These are phyloP conservation scores for Eptesicus fuscus DNA, from an alignment of 2,113 vertebrate genomes.

Conservation along the genomic window DNA sequence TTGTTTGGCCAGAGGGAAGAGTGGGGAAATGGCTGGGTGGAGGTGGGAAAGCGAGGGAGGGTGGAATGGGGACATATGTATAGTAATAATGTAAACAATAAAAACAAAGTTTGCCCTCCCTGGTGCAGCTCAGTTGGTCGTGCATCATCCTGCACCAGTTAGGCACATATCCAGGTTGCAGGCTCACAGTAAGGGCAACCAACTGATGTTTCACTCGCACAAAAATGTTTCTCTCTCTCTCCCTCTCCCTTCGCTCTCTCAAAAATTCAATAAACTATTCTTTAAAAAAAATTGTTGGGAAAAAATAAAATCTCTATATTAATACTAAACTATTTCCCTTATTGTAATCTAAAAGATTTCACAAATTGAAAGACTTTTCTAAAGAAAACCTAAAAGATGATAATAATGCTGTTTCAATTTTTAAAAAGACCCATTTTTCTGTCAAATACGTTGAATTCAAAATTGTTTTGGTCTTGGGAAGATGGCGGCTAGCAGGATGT, in stretches of 20 bases:
- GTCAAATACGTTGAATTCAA: neutral
- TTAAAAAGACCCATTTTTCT: neutral
- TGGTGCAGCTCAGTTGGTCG: neutral
- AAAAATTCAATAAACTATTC: neutral
- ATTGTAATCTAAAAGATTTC: neutral
- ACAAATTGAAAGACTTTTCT: neutral
- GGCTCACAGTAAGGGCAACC: neutral
- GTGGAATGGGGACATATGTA: neutral
- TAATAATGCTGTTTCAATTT: neutral
- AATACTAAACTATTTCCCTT: neutral
- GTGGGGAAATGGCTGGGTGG: neutral
- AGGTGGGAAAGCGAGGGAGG: neutral
- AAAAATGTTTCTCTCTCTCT: neutral
- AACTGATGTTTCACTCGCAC: neutral
- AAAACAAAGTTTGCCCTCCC: neutral
- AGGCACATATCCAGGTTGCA: neutral
- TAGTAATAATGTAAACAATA: neutral
- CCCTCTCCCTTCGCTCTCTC: neutral
- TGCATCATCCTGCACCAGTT: neutral
- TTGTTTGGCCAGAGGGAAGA: neutral
- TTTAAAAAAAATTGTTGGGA: neutral
- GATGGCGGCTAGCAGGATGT: no score
- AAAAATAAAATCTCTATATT: neutral
- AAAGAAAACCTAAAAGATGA: neutral
- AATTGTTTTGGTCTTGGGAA: neutral